Percentiles rank a stretch among this genome's conserved stretches.
phyloP scores from a whole-genome alignment of 2,113 vertebrate species.

The Phrynosoma blainvillii region DNA sequence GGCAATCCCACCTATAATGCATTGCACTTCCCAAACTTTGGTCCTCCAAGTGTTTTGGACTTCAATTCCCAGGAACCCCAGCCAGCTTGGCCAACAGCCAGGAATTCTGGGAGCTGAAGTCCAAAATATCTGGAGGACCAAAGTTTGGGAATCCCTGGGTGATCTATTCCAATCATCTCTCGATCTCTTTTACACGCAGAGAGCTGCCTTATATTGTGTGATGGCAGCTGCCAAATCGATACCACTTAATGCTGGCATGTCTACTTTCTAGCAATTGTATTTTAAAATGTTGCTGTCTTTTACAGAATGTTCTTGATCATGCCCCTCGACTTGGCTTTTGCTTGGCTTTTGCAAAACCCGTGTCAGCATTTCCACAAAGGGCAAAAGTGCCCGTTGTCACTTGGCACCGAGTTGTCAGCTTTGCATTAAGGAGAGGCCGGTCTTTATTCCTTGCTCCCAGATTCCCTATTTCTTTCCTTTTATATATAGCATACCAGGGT shows the following conservation, averaged over 20 bases:
- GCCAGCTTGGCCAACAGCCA: too few species aligned
- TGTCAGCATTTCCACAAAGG: neutral
- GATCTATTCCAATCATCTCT: too few species aligned
- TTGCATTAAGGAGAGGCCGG: neutral
- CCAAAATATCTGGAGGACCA: too few species aligned
- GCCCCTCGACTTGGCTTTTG: neutral
- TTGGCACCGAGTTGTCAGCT: neutral
- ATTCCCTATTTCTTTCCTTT: neutral
- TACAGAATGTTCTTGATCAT: neutral
- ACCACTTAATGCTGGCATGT: too few species aligned
- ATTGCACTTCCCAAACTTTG: too few species aligned
- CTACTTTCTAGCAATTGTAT: neutral
- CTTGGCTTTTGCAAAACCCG: neutral
- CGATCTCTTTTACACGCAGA: too few species aligned
- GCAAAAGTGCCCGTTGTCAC: neutral
- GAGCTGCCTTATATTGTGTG: too few species aligned
- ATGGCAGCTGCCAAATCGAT: neutral
- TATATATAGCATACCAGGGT: neutral
- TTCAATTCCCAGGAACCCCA: too few species aligned
- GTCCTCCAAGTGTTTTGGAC: too few species aligned
- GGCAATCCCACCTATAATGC: too few species aligned
- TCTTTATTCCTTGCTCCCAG: neutral
- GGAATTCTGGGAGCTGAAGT: too few species aligned
- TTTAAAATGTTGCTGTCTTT: neutral
- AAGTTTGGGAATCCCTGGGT: too few species aligned